Base-by-base conservation (phyloP, 2,888 invertebrate genomes). In the Parnassius orleans region DNA sequence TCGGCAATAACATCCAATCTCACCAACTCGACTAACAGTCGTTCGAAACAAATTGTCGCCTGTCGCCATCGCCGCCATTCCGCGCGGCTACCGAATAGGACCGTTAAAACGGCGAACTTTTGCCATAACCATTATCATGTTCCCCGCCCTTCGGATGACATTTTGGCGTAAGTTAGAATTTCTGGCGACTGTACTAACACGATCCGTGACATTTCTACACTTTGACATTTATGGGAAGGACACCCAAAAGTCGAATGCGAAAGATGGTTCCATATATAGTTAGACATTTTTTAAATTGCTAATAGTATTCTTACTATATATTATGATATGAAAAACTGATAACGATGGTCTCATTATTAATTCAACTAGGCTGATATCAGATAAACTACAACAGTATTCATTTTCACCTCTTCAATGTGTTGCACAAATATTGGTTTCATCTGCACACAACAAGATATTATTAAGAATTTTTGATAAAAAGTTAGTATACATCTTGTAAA, bases 41-140 rank as follows among this genome's bases (percentile, higher is more conserved):
- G 78, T 78, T 73, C 70, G 73, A 68, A 73, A 83, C 83, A 84
- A 85, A 81, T 83, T 80, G 81, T 79, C 81, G 75, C 71, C 72
- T 64, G 58, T 53, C 66, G 64, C 68, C 69, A 68, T 67, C 65
- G 67, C 66, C 63, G 65, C 63, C 69, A 68, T 68, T 68, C 62
- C 67, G 73, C 72, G 70, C 69, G 72, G 69, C 69, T 72, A 71
- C 75, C 69, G 80, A 76, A 77, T 77, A 77, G 75, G 74, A 73
- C 79, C 74, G 80, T 81, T 79, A 76, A 76, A 76, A 81, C 77
- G 79, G 76, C 72, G 74, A 90, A 91, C 82, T 90, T 90, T 82
- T 57, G 72, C 85, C 84, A 90, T 91, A 89, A 90, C 86, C 90
- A 88, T 88, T 88, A 87, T 86, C 87, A 78, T 84, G 77, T 82